Evolutionary conservation across 2,797 vertebrate genomes (phyloP).

Genomic region (Cryptoblepharus egeriae): DNA sequence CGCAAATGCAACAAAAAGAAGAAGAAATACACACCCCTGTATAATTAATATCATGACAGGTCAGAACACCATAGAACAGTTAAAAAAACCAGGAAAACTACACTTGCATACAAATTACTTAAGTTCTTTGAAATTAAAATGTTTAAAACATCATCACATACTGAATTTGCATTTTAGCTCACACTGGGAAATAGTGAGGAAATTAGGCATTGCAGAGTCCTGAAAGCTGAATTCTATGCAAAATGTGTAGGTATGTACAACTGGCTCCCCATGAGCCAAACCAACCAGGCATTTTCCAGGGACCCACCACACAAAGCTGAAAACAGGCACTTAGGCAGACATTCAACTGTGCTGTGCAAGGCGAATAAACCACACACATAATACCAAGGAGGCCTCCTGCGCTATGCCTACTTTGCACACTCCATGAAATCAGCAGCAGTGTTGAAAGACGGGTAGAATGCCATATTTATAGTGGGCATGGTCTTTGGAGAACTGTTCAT

Average conservation of each 20-base stretch:
- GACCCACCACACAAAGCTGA: background rate
- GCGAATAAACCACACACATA: background rate
- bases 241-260: background rate
- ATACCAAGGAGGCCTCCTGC: accelerated
- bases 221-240: background rate
- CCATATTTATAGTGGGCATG: slow-evolving; percentile 45
- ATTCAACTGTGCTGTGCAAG: background rate
- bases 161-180: background rate
- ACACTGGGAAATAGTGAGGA: background rate
- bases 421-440: accelerated
- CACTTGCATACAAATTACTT: background rate
- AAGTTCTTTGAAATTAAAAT: background rate
- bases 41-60: background rate
- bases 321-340: background rate
- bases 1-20: background rate
- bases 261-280: background rate
- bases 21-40: background rate
- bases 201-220: background rate
- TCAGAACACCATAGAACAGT: background rate
- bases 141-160: background rate
- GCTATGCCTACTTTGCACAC: background rate
- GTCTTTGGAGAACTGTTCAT: slow-evolving; percentile 28
- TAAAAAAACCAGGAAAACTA: background rate
- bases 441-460: slow-evolving; percentile 15
- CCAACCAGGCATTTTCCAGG: background rate